Evolutionary conservation across 2,888 invertebrate species (phyloP), one percentile per base, ranked within the genome.

Genomic region (Thumatha senex): DNA sequence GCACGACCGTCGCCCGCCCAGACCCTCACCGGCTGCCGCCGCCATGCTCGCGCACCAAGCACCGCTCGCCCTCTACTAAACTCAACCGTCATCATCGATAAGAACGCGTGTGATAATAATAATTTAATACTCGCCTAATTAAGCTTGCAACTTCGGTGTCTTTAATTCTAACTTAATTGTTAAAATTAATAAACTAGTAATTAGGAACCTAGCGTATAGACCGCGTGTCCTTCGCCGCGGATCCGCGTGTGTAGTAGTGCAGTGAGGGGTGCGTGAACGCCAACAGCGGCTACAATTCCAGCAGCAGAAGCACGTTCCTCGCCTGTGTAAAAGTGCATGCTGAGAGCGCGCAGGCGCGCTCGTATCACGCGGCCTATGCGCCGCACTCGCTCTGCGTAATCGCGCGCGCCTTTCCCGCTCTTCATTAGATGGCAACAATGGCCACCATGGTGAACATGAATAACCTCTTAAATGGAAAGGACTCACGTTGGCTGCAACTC

Each of bases 401-500:
- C 80, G 84, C 79, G 86, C 78, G 85, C 78, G 81, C 78, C 65
- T 77, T 67, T 76, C 72, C 76, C 73, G 65, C 80, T 78, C 73
- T 74, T 72, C 74, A 78, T 75, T 74, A 74, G 72, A 78, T 80
- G 83, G 75, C 78, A 85, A 84, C 89, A 74, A 94, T 94, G 94
- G 94, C 94, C 95, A 96, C 97, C 92, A 97, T 98, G 96, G 97
- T 97, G 92, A 97, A 97, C 93, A 96, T 98, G 96, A 98, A 97
- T 94, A 98, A 97, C 94, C 95, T 98, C 84, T 94, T 98, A 84
- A 98, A 98, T 93, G 98, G 98, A 85, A 99, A 99, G 93, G 99
- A 99, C 94, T 99, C 99, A 76, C 97, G 99, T 89, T 99, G 99
- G 99, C 95, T 99, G 81, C 99, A 99, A 92, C 94, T 99, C 89